Conservation (phyloP, 2,797 vertebrate species). For the Macropus fuliginosus region DNA sequence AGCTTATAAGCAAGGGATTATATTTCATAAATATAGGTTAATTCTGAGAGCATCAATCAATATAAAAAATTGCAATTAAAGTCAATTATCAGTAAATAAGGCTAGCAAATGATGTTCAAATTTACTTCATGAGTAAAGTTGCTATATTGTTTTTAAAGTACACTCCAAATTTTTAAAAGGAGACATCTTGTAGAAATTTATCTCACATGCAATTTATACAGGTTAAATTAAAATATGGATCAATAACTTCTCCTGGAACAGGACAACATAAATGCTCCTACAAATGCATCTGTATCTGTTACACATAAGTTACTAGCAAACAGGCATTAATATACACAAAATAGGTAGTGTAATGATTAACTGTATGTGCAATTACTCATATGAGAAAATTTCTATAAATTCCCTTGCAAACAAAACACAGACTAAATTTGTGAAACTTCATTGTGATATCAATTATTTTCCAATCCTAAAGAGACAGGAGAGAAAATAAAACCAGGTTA, state of each 20-base stretch:
- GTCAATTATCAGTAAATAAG: not conserved
- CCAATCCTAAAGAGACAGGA: not conserved
- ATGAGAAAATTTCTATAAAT: not conserved
- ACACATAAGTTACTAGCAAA: not conserved
- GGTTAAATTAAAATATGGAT: not conserved
- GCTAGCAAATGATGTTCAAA: not conserved
- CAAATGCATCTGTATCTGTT: not conserved
- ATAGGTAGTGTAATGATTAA: not conserved
- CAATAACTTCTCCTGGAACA: not conserved
- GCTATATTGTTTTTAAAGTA: not conserved
- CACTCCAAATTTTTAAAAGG: not conserved
- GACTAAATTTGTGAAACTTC: not conserved
- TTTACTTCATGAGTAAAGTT: not conserved
- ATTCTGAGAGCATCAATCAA: not conserved
- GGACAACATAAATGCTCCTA: not conserved
- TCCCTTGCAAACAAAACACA: not conserved
- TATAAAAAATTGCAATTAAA: not conserved
- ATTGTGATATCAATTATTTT: not conserved
- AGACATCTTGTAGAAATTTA: not conserved
- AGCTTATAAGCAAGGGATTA: not conserved
- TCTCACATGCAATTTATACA: not conserved
- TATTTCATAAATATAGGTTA: not conserved
- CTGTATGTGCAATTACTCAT: not conserved
- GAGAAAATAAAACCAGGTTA: not conserved
- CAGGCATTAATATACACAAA: not conserved